These are phyloP conservation scores for Eupristina koningsbergeri DNA, from an alignment of 1,140 invertebrate species.

Conservation along the genomic window DNA sequence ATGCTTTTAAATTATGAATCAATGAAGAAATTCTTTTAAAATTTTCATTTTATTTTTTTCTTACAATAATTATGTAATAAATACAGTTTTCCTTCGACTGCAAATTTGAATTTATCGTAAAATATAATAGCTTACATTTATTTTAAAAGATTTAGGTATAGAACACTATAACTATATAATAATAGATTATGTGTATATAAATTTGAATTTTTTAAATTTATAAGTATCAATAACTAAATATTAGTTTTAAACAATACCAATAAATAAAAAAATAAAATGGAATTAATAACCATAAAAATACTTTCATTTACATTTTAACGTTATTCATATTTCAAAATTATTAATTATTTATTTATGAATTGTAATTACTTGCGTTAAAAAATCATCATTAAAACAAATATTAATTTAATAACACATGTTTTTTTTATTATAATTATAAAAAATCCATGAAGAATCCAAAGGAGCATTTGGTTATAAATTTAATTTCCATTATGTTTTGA, in stretches of 20 bases:
- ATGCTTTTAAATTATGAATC: too few species aligned
- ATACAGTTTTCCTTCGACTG: background rate
- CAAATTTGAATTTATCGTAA: background rate
- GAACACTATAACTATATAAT: too few species aligned
- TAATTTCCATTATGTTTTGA: constrained; percentile 15
- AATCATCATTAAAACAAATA: too few species aligned
- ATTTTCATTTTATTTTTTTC: background rate
- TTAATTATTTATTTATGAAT: too few species aligned
- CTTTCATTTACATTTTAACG: constrained; percentile 1
- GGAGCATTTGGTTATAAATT: background rate
- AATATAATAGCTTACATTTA: background rate
- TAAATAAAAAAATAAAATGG: background rate
- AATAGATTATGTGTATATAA: background rate
- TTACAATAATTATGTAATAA: background rate
- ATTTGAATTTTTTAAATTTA: background rate
- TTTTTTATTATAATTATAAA: too few species aligned
- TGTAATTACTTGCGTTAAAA: too few species aligned
- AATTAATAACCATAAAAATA: background rate
- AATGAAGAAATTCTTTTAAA: too few species aligned
- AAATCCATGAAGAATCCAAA: constrained; percentile 24
- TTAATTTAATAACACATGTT: too few species aligned
- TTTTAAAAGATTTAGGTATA: background rate
- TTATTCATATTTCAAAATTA: too few species aligned
- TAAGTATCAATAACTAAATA: too few species aligned
- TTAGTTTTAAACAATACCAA: background rate